Evolutionary conservation across 2,888 invertebrate species (phyloP), one percentile per base, ranked within the genome.

Genomic region (Apodemia duryi): DNA sequence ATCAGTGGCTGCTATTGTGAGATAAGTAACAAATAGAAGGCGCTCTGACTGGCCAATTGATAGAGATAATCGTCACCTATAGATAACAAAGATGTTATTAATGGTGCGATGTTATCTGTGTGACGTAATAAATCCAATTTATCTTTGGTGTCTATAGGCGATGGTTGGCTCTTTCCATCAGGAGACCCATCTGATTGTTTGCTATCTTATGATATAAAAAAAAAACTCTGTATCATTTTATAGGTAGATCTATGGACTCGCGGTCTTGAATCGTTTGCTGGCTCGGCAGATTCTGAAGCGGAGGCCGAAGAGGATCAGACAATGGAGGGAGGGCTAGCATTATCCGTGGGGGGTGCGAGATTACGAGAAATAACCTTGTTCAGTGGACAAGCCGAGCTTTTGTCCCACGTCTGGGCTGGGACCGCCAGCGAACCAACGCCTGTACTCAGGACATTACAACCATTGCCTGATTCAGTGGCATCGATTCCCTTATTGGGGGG

Each of bases 361-460:
- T 32, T 57, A 13, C 11, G 57, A 6, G 57, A 57, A 4, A 32
- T 57, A 13, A 57, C 57, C 2, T 32, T 57, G 13, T 57, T 57
- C 13, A 35, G 6, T 35, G 57, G 57, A 35, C 57, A 57, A 57
- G 57, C 57, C 6, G 57, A 57, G 32, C 32, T 57, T 11, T 13
- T 57, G 6, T 57, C 57, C 35, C 57, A 57, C 57, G 57, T 57
- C 6, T 57, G 57, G 57, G 57, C 57, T 1, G 57, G 57, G 32
- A 57, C 57, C 2, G 57, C 57, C 6, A 57, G 57, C 35, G 57
- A 57, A 35, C 57, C 57, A 11, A 57, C 57, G 13, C 57, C 57
- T 6, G 32, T 57, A 5, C 32, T 57, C 5, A 29, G 57, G 13
- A 57, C 32, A 7, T 32, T 57, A 35, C 57, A 32, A 6, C 32